Conservation (phyloP, 2,888 invertebrate genomes). For the Thelaira solivaga region DNA sequence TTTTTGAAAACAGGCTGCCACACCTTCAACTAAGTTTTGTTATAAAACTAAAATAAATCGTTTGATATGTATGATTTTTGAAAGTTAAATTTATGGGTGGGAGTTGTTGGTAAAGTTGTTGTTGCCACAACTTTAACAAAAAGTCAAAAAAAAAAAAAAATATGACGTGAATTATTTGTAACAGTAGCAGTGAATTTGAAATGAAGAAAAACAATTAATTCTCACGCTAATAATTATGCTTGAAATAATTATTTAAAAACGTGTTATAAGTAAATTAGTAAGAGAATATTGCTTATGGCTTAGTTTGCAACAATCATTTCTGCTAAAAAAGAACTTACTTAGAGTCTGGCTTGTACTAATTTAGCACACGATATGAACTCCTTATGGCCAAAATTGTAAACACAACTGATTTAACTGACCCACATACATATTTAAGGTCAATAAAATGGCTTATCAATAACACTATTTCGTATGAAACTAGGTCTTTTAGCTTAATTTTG, state of each 20-base stretch:
- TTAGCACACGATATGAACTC: too few species aligned
- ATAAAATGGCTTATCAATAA: too few species aligned
- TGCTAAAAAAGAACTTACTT: too few species aligned
- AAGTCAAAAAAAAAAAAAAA: conserved; percentile 17
- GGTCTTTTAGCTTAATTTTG: conserved; percentile 16
- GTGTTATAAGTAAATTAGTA: too few species aligned
- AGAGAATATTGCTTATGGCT: too few species aligned
- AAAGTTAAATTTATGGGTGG: conserved; percentile 41
- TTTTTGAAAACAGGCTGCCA: conserved; percentile 52
- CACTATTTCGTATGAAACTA: too few species aligned
- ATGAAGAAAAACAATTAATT: not conserved
- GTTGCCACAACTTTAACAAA: not conserved
- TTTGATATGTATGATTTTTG: conserved; percentile 34
- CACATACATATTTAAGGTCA: too few species aligned
- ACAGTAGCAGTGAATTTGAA: conserved; percentile 1
- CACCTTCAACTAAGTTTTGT: conserved; percentile 30
- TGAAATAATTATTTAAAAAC: too few species aligned
- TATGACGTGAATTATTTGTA: conserved; percentile 1
- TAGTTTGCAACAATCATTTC: too few species aligned
- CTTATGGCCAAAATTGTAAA: too few species aligned
- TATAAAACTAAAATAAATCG: conserved; percentile 1
- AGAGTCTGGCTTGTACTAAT: too few species aligned
- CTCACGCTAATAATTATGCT: not conserved
- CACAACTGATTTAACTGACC: too few species aligned
- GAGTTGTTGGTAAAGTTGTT: conserved; percentile 11